Percentiles rank a stretch among this genome's conserved stretches.
phyloP scores from a whole-genome alignment of 2,113 vertebrate genomes.

The Bungarus multicinctus region DNA sequence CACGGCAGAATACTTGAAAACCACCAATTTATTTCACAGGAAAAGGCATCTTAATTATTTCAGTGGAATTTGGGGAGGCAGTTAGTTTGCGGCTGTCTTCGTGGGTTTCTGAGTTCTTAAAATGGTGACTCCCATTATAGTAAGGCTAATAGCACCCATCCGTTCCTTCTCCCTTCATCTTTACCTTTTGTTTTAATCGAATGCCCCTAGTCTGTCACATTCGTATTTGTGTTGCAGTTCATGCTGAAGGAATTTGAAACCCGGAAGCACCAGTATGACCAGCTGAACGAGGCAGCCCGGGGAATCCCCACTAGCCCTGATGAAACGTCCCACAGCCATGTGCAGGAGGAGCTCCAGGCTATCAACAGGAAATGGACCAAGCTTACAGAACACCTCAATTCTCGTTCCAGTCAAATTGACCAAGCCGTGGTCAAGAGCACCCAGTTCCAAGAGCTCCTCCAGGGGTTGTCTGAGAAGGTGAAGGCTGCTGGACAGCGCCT shows the following conservation, averaged over 20 bases:
- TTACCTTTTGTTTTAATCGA: neutral
- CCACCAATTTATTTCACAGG: neutral
- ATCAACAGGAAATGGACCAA: conserved; percentile 88
- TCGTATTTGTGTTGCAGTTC: conserved; percentile 81
- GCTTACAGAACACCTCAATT: conserved; percentile 80
- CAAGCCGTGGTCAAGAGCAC: conserved; percentile 89
- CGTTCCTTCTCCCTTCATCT: neutral
- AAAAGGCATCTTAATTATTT: neutral
- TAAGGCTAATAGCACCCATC: neutral
- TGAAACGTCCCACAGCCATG: conserved; percentile 76
- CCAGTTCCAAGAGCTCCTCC: conserved; percentile 84
- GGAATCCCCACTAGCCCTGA: conserved; percentile 83
- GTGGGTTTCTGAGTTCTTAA: neutral
- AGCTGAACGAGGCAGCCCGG: conserved; percentile 88
- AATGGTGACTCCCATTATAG: neutral
- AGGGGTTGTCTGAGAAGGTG: conserved; percentile 81
- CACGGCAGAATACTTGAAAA: neutral
- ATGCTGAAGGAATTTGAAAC: conserved; percentile 99
- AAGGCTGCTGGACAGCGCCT: conserved; percentile 79
- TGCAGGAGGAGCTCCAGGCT: conserved; percentile 81
- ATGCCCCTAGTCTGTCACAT: conserved; percentile 21
- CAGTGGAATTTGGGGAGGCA: neutral
- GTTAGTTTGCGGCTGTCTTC: neutral
- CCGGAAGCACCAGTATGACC: conserved; percentile 86
- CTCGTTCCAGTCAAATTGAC: conserved; percentile 87